A percentile compares a stretch with the other conserved stretches of the same genome.
phyloP scores from a whole-genome alignment of 2,888 invertebrate genomes.

The Tolmerus cingulatus region DNA sequence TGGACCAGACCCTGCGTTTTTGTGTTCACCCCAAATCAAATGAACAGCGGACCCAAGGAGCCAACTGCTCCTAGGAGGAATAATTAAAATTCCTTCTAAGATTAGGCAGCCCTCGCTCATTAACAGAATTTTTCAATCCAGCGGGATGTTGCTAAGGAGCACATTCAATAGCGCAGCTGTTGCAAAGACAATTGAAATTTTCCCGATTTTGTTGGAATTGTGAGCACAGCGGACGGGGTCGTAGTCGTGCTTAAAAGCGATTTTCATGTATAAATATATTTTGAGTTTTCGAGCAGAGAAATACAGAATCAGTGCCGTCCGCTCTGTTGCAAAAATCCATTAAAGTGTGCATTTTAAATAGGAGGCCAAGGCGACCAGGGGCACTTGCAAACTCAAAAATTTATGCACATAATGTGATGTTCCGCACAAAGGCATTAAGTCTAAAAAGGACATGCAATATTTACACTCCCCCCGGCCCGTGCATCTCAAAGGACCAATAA shows the following conservation, averaged over 20 bases:
- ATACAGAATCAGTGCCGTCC: background rate
- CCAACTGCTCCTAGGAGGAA: background rate
- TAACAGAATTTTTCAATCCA: constrained; percentile 13
- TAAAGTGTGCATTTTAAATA: constrained; percentile 20
- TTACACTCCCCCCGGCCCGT: constrained; percentile 37
- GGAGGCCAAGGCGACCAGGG: background rate
- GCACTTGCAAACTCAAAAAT: constrained; percentile 37
- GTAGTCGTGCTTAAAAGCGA: background rate
- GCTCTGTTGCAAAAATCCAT: background rate
- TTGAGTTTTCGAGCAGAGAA: background rate
- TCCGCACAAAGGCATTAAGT: constrained; percentile 42
- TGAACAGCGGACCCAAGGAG: background rate
- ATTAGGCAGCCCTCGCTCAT: background rate
- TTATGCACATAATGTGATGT: constrained; percentile 43
- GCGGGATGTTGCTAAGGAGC: background rate
- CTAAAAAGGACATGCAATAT: constrained; percentile 44
- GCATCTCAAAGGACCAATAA: constrained; percentile 63
- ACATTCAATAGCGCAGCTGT: background rate
- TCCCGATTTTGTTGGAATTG: background rate
- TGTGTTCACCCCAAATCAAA: background rate
- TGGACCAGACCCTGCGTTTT: background rate
- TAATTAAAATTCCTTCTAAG: constrained; percentile 32
- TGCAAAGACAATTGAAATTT: background rate
- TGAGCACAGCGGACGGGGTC: background rate
- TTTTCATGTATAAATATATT: no score